These are phyloP conservation scores for Adelognathus sp. DNA, from an alignment of 2,888 invertebrate genomes.

Conservation along the genomic window DNA sequence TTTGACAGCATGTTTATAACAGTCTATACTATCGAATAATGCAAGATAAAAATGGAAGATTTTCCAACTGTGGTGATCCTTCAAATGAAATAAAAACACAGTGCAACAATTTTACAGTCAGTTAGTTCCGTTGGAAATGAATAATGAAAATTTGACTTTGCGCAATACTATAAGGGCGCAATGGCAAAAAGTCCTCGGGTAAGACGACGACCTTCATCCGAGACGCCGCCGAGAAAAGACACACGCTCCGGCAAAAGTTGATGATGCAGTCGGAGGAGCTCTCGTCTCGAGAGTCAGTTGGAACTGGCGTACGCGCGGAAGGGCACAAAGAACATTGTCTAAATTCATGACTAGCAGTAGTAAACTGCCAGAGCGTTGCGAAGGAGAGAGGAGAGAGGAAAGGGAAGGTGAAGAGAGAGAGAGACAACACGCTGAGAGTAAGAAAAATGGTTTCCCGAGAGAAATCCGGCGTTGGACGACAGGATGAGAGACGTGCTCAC, in stretches of 20 bases:
- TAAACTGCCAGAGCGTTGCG: background rate
- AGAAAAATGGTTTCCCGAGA: conserved; percentile 55
- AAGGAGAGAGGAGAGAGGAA: conserved; percentile 12
- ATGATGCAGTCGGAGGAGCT: background rate
- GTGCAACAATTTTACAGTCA: too few species aligned
- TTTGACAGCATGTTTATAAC: too few species aligned
- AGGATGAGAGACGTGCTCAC: conserved; percentile 37
- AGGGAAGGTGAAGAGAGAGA: background rate
- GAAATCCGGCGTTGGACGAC: conserved; percentile 49
- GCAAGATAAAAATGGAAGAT: too few species aligned
- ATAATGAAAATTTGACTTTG: too few species aligned
- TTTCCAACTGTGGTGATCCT: too few species aligned
- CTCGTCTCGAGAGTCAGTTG: conserved; percentile 3
- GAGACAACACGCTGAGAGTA: conserved; percentile 18
- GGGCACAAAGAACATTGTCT: conserved; percentile 22
- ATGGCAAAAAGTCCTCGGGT: too few species aligned
- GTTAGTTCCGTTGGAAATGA: too few species aligned
- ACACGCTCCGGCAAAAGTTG: background rate
- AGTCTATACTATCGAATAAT: too few species aligned
- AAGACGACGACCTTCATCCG: background rate
- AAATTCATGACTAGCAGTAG: conserved; percentile 39
- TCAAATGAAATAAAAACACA: too few species aligned
- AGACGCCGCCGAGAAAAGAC: background rate
- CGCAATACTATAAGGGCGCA: too few species aligned
- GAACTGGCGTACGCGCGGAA: conserved; percentile 1